Evolutionary conservation across 53 echinoderm and acorn worm species (phyloP).

Genomic region (Temnopleurus reevesii): DNA sequence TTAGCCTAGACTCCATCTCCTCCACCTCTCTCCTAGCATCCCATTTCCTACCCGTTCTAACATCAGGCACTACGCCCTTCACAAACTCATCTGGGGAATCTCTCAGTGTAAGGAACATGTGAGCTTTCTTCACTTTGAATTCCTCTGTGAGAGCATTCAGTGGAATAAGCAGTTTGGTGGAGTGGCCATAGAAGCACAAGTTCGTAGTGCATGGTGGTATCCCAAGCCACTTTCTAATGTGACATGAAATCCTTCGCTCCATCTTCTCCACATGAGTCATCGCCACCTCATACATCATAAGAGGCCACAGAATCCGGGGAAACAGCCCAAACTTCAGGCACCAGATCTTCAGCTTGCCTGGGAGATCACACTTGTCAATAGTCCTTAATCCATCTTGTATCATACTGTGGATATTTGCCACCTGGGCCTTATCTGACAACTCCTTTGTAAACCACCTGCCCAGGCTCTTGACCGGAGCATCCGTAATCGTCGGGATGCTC

Average conservation of each 20-base stretch:
- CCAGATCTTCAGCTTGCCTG: slow-evolving; percentile 39
- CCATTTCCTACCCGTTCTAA: background rate
- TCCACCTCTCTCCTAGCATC: background rate
- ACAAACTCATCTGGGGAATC: background rate
- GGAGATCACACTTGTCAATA: no score
- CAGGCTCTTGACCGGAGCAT: no score
- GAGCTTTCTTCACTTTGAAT: background rate
- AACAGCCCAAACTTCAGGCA: slow-evolving; percentile 38
- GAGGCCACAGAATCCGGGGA: slow-evolving; percentile 39
- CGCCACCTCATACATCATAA: background rate
- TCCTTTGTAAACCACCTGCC: no score
- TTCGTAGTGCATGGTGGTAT: background rate
- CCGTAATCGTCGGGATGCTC: no score
- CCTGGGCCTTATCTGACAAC: no score
- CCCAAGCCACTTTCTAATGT: background rate
- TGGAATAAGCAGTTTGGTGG: background rate
- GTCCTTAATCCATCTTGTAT: no score
- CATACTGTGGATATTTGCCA: no score
- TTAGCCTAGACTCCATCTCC: background rate
- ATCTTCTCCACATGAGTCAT: background rate
- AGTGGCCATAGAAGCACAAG: background rate
- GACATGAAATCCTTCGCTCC: background rate
- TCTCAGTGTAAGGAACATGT: background rate
- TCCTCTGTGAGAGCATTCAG: background rate
- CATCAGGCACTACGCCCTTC: background rate